These are phyloP conservation scores for Leucania comma DNA, from an alignment of 2,888 invertebrate species.

Conservation along the genomic window DNA sequence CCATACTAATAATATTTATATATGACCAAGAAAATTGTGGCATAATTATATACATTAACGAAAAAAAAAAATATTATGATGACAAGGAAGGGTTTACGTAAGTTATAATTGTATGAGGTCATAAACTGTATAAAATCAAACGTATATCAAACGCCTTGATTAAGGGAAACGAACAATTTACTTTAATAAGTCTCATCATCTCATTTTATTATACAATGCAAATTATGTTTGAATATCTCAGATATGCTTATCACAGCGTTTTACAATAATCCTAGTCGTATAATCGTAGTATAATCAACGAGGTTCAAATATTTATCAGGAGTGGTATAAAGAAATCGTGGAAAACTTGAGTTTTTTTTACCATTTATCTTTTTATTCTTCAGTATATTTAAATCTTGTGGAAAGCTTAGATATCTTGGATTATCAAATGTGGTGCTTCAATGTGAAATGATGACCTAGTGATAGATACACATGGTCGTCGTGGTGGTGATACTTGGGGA, in stretches of 20 bases:
- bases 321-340: not conserved
- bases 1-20: not conserved
- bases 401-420: not conserved
- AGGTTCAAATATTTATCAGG: not conserved
- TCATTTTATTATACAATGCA: constrained; percentile 10
- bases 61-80: not conserved
- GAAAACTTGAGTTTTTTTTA: not conserved
- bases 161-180: constrained; percentile 24
- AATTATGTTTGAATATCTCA: constrained; percentile 19
- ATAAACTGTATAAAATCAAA: not conserved
- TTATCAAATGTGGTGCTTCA: not conserved
- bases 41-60: not conserved
- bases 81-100: too few relatives aligned
- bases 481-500: too few relatives aligned
- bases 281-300: not conserved
- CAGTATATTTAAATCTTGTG: too few relatives aligned
- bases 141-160: constrained; percentile 12
- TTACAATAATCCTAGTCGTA: not conserved
- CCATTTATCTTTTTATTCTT: not conserved
- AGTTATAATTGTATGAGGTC: not conserved
- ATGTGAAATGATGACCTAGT: too few relatives aligned
- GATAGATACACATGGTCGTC: too few relatives aligned
- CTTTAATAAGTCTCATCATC: constrained; percentile 12
- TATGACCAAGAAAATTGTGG: not conserved
- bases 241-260: not conserved